phyloP scores from a whole-genome alignment of 2,888 invertebrate genomes.

The Dendrolimus pini region DNA sequence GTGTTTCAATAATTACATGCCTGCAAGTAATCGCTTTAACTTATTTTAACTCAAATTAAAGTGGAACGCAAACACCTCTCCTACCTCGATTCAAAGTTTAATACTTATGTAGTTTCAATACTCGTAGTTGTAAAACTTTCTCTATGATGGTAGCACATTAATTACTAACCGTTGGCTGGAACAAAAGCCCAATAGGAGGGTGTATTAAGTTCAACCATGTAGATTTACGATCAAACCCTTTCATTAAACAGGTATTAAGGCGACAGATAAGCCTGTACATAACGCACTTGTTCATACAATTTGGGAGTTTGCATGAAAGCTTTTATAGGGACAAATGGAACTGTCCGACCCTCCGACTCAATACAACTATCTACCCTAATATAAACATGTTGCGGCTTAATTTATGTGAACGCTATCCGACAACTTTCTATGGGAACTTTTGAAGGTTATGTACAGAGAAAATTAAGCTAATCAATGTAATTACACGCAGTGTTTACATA shows the following conservation, averaged over 20 bases:
- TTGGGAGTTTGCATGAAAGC: slow-evolving; percentile 56
- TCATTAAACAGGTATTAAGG: slow-evolving; percentile 74
- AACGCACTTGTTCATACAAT: slow-evolving; percentile 65
- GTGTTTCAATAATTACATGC: slow-evolving; percentile 25
- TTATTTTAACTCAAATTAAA: slow-evolving; percentile 62
- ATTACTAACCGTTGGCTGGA: slow-evolving; percentile 51
- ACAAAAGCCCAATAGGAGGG: slow-evolving; percentile 60
- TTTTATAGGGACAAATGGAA: slow-evolving; percentile 52
- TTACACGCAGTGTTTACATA: not conserved
- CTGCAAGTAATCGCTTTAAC: slow-evolving; percentile 40
- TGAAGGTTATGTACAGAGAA: slow-evolving; percentile 4
- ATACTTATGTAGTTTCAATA: slow-evolving; percentile 68
- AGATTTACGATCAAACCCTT: slow-evolving; percentile 75
- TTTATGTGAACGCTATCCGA: slow-evolving; percentile 35
- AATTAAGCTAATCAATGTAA: not conserved
- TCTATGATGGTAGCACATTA: slow-evolving; percentile 67
- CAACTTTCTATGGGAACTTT: slow-evolving; percentile 32
- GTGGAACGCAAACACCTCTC: slow-evolving; percentile 56
- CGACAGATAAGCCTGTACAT: slow-evolving; percentile 65
- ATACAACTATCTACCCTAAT: slow-evolving; percentile 46
- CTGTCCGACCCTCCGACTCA: slow-evolving; percentile 45
- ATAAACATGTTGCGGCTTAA: slow-evolving; percentile 49
- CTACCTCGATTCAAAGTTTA: slow-evolving; percentile 58
- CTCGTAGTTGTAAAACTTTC: slow-evolving; percentile 63
- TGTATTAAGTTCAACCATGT: slow-evolving; percentile 68